Conservation (phyloP, 2,113 vertebrate genomes). For the Ia io region DNA sequence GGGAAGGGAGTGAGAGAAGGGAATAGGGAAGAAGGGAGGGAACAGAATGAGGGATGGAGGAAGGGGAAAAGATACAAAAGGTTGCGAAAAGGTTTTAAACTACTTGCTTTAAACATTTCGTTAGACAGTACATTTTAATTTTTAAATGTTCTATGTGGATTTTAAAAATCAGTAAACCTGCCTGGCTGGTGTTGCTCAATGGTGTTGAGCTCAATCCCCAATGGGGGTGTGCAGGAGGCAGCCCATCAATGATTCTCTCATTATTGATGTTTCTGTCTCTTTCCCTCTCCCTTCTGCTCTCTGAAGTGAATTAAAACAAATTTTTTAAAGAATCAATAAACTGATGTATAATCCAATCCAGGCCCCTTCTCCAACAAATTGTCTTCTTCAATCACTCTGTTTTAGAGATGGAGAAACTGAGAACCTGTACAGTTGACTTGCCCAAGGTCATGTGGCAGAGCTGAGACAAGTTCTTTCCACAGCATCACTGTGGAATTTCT, state of each 20-base stretch:
- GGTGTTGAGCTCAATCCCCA: no score
- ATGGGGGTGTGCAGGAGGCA: no score
- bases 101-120: background rate
- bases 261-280: no score
- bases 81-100: background rate
- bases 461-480: slow-evolving; percentile 58
- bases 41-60: background rate
- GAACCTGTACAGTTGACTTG: background rate
- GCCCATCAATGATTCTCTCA: no score
- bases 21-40: no score
- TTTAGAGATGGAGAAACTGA: background rate
- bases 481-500: slow-evolving; percentile 63
- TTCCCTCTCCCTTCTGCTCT: no score
- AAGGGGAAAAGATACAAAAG: background rate
- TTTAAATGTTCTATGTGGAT: background rate
- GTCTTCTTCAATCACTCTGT: background rate
- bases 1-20: no score
- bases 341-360: background rate
- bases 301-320: no score
- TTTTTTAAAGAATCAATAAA: background rate
- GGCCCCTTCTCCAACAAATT: background rate
- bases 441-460: slow-evolving; percentile 47
- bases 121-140: background rate
- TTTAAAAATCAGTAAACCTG: background rate
- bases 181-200: no score